Conservation (phyloP, 1,140 invertebrate genomes). For the Reticulitermes speratus region DNA sequence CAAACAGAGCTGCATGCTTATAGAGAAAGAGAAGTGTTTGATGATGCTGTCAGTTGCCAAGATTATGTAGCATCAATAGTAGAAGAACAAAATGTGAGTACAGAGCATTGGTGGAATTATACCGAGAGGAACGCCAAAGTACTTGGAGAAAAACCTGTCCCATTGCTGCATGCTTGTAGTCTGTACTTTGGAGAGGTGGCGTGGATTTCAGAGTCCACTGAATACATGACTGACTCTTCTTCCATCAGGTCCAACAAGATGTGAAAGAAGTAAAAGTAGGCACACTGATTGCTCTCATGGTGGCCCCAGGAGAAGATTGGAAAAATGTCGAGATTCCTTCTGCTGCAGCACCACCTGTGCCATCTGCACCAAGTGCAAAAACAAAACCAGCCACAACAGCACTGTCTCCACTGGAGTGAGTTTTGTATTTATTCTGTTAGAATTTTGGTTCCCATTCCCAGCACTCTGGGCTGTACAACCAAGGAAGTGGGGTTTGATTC, state of each 20-base stretch:
- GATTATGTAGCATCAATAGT: too few relatives aligned
- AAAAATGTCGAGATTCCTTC: constrained; percentile 67
- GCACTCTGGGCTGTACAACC: too few relatives aligned
- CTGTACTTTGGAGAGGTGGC: neutral
- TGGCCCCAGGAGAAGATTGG: constrained; percentile 75
- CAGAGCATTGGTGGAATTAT: too few relatives aligned
- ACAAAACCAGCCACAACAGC: neutral
- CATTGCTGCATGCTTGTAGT: too few relatives aligned
- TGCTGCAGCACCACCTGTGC: constrained; percentile 43
- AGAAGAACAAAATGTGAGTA: too few relatives aligned
- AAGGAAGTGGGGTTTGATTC: too few relatives aligned
- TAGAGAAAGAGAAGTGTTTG: too few relatives aligned
- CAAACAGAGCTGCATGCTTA: too few relatives aligned
- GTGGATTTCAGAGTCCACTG: neutral
- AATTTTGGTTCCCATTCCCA: neutral
- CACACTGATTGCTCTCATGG: constrained; percentile 84
- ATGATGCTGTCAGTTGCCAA: too few relatives aligned
- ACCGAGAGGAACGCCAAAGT: too few relatives aligned
- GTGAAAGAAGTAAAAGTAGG: constrained; percentile 82
- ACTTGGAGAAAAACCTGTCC: too few relatives aligned
- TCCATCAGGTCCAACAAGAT: constrained; percentile 64
- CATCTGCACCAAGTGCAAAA: constrained; percentile 38
- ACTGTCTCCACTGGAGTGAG: neutral
- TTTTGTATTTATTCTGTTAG: neutral
- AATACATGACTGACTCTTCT: neutral